These are phyloP conservation scores for Mellilla xanthometata DNA, from an alignment of 2,888 invertebrate species.

Conservation along the genomic window DNA sequence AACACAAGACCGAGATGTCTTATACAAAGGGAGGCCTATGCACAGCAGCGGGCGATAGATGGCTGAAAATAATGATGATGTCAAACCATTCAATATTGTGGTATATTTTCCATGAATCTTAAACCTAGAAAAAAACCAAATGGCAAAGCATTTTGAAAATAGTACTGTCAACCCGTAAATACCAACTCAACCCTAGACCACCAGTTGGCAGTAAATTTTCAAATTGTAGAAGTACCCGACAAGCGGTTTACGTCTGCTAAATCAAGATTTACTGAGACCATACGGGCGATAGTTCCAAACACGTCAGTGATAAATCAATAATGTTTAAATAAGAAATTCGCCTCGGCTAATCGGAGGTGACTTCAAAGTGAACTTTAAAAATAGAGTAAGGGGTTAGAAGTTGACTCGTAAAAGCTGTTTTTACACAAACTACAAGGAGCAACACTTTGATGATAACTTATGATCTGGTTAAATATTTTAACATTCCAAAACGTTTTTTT, in stretches of 20 bases:
- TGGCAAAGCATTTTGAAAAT: constrained; percentile 7
- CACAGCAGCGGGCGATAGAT: too few species aligned
- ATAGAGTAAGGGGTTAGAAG: constrained; percentile 53
- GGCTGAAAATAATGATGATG: too few species aligned
- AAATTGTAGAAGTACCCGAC: constrained; percentile 52
- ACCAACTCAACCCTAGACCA: constrained; percentile 3
- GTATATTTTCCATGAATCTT: too few species aligned
- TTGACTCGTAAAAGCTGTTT: constrained; percentile 40
- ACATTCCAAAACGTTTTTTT: too few species aligned
- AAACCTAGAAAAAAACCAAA: constrained; percentile 5
- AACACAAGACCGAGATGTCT: too few species aligned
- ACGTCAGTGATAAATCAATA: constrained; percentile 68
- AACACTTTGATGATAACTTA: constrained; percentile 8
- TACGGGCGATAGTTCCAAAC: constrained; percentile 69
- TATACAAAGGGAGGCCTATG: too few species aligned
- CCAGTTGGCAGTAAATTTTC: constrained; percentile 57
- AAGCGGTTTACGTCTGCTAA: constrained; percentile 65
- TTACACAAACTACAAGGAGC: too few species aligned
- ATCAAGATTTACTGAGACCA: constrained; percentile 73
- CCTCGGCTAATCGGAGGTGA: constrained; percentile 62
- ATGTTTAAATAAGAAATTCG: constrained; percentile 68
- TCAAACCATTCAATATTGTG: too few species aligned
- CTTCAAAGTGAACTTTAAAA: constrained; percentile 62
- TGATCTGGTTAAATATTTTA: neutral
- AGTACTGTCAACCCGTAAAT: constrained; percentile 11